Conservation (phyloP, 2,113 vertebrate genomes). For the Rhea pennata region DNA sequence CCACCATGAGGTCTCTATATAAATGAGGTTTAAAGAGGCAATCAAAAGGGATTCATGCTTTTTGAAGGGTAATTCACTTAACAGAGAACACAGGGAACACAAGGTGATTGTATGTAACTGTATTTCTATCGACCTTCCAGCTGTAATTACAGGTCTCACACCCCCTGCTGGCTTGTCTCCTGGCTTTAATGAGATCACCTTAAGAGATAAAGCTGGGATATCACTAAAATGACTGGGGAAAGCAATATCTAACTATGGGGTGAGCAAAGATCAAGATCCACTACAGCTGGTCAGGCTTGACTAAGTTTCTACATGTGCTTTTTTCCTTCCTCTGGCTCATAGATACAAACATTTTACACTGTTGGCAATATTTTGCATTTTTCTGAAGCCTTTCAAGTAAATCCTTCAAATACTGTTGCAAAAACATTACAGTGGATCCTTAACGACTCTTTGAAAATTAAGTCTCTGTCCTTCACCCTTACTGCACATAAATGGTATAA, state of each 20-base stretch:
- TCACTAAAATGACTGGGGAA: not conserved
- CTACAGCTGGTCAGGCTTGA: not conserved
- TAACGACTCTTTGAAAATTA: not conserved
- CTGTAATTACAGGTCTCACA: conserved; percentile 47
- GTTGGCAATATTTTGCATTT: not conserved
- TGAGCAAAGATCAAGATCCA: conserved; percentile 55
- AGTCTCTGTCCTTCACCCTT: not conserved
- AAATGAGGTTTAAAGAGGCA: conserved; percentile 6
- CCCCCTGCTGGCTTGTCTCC: conserved; percentile 39
- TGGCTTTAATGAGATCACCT: conserved; percentile 56
- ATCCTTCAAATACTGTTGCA: not conserved
- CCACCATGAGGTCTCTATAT: not conserved
- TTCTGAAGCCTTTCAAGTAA: not conserved
- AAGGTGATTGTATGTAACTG: not conserved
- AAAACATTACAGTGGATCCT: not conserved
- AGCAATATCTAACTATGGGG: not conserved
- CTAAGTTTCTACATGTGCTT: not conserved
- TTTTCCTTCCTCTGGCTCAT: not conserved
- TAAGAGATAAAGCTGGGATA: conserved; percentile 5
- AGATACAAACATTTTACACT: not conserved
- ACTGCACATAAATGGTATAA: not conserved
- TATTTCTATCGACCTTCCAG: not conserved
- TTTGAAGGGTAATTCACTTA: conserved; percentile 21
- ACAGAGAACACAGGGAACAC: conserved; percentile 8
- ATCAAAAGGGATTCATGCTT: conserved; percentile 10